Conservation (phyloP, 2,113 vertebrate species). For the Morone saxatilis region DNA sequence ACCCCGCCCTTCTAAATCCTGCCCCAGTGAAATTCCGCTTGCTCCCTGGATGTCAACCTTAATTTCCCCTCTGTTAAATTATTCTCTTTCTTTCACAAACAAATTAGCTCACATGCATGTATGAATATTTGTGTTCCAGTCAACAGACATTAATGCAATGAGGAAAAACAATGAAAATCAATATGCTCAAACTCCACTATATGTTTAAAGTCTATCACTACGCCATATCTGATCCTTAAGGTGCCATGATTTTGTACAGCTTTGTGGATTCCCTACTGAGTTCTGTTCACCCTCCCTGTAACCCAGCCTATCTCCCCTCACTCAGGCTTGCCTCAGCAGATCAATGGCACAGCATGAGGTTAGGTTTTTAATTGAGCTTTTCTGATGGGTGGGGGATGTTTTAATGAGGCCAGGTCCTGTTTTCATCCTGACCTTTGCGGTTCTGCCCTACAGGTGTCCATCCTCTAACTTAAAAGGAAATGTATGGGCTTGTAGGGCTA, state of each 20-base stretch:
- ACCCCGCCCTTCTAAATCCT: constrained; percentile 4
- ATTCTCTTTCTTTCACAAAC: constrained; percentile 32
- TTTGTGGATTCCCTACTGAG: constrained; percentile 43
- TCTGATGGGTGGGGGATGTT: constrained; percentile 70
- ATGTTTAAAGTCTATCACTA: neutral
- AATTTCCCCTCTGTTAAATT: constrained; percentile 27
- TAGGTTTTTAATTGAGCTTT: constrained; percentile 81
- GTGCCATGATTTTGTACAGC: constrained; percentile 40
- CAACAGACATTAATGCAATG: neutral
- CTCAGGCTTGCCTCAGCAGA: constrained; percentile 64
- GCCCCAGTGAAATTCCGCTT: neutral
- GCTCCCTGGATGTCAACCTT: constrained; percentile 1
- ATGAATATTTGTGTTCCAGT: neutral
- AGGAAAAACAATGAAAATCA: neutral
- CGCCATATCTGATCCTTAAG: constrained; percentile 14
- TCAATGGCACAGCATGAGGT: constrained; percentile 76
- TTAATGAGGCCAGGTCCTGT: constrained; percentile 80
- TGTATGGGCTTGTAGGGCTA: constrained; percentile 65
- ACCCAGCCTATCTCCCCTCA: constrained; percentile 18
- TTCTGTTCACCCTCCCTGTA: constrained; percentile 37
- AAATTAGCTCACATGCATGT: neutral
- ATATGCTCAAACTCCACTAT: neutral
- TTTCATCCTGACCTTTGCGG: constrained; percentile 82
- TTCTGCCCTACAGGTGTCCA: constrained; percentile 78
- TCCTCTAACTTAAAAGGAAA: constrained; percentile 78